Conservation (phyloP, 2,797 vertebrate species). For the Mormyrus proboscirostris region DNA sequence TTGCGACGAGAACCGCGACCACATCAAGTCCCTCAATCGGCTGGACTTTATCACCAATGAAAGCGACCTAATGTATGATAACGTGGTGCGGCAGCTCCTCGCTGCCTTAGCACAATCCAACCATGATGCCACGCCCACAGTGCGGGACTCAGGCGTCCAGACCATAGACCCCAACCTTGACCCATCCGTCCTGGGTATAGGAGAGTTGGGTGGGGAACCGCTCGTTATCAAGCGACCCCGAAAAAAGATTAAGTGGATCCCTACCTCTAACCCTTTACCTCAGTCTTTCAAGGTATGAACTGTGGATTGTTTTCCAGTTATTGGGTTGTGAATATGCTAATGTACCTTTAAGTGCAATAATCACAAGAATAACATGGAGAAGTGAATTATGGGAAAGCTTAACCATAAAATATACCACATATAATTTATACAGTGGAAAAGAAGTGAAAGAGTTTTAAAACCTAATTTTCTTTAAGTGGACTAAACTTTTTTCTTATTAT, state of each 20-base stretch:
- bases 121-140: conserved; percentile 87
- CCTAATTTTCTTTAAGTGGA: background rate
- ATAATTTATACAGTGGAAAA: background rate
- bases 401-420: background rate
- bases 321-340: background rate
- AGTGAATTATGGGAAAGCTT: background rate
- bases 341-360: background rate
- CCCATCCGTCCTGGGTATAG: conserved; percentile 73
- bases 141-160: conserved; percentile 87
- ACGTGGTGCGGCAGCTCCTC: conserved; percentile 91
- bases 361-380: background rate
- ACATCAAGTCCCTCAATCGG: conserved; percentile 96
- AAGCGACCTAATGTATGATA: conserved; percentile 98
- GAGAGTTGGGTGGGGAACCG: conserved; percentile 75
- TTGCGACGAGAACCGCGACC: conserved; percentile 97
- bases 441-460: background rate
- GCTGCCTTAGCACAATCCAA: conserved; percentile 94
- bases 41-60: conserved; percentile 98
- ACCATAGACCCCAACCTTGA: conserved; percentile 84
- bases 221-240: conserved; percentile 88
- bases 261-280: conserved; percentile 83
- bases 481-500: background rate
- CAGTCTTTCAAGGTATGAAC: conserved; percentile 80
- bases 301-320: background rate
- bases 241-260: conserved; percentile 98